Evolutionary conservation across 1,140 invertebrate genomes (phyloP).

Genomic region (Pomacea maculata): DNA sequence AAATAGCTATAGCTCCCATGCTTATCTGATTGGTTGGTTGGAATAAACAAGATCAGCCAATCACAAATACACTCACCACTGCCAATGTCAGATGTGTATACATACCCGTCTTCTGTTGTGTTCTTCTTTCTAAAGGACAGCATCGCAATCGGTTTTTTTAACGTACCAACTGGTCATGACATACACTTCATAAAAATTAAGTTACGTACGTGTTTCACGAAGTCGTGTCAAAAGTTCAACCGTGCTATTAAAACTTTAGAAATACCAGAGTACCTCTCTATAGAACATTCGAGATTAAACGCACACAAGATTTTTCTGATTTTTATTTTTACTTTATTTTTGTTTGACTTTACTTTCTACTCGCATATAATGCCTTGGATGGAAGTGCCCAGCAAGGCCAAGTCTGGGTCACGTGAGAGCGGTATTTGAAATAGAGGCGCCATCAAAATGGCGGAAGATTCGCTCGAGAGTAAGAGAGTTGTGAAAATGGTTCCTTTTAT

Average conservation of each 20-base stretch:
- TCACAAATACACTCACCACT: neutral
- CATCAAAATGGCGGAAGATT: constrained; percentile 49
- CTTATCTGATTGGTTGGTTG: neutral
- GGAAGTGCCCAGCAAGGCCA: neutral
- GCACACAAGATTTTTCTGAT: neutral
- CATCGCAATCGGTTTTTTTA: too few species aligned
- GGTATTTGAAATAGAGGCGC: constrained; percentile 47
- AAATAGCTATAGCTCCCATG: neutral
- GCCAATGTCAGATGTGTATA: neutral
- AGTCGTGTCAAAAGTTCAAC: too few species aligned
- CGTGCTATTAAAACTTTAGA: too few species aligned
- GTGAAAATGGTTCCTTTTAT: neutral
- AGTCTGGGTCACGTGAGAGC: constrained; percentile 19
- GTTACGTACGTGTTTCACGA: too few species aligned
- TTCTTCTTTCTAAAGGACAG: too few species aligned
- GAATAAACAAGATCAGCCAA: neutral
- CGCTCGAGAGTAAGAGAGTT: constrained; percentile 38
- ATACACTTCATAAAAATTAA: too few species aligned
- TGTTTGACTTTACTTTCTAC: neutral
- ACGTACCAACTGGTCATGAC: too few species aligned
- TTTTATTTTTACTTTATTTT: neutral
- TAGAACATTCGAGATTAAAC: too few species aligned
- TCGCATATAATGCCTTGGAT: neutral
- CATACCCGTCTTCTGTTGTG: neutral
- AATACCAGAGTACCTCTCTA: too few species aligned